Evolutionary conservation across 2,113 vertebrate genomes (phyloP), one percentile per base, ranked within the genome.

Genomic region (Chamaetylas fuelleborni): DNA sequence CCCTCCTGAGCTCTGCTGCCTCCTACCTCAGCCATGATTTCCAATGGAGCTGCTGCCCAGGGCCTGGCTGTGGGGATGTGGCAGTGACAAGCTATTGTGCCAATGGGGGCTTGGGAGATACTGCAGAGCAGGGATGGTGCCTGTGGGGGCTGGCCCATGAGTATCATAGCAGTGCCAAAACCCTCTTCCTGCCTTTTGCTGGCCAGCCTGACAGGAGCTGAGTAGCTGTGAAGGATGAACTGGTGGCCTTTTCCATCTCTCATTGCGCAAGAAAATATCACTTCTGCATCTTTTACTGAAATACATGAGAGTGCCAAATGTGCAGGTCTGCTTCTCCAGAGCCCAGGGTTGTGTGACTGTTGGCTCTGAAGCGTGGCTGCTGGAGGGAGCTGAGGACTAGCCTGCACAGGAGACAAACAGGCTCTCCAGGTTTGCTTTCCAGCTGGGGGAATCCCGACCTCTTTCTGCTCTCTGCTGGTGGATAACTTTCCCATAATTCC

Each of bases 321-420:
- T 9, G 19, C 72, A 83, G 24, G 7, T 47, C 17, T 22, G 48
- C 45, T 81, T 38, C 77, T 61, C 64, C 33, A 47, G 69, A 48
- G 64, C 64, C 33, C 2, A 5, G 36, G 29, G 31, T 14, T 56
- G 26, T 23, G 8, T 24, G 67, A 4, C 6, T 38, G 11, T 6
- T 50, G 11, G 24, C 26, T 58, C 13, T 2, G 3, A 34, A 8
- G 17, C 1, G 2, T 3, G 3, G 71, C 19, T 34, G 16, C 53
- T 47, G 69, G 62, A 23, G 72, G 64, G 69, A 74, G 78, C n/a
- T 66, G 58, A 20, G 54, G 36, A 77, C 19, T 72, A 69, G 26
- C 58, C 58, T 42, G 60, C 33, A 26, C 24, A 56, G 50, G 50
- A 42, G 12, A 72, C 42, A 62, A 12, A 16, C 36, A 57, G 69